A percentile compares a stretch with the other conserved stretches of the same genome.
Conservation (phyloP, 2,797 vertebrate species). For the Furcifer pardalis region DNA sequence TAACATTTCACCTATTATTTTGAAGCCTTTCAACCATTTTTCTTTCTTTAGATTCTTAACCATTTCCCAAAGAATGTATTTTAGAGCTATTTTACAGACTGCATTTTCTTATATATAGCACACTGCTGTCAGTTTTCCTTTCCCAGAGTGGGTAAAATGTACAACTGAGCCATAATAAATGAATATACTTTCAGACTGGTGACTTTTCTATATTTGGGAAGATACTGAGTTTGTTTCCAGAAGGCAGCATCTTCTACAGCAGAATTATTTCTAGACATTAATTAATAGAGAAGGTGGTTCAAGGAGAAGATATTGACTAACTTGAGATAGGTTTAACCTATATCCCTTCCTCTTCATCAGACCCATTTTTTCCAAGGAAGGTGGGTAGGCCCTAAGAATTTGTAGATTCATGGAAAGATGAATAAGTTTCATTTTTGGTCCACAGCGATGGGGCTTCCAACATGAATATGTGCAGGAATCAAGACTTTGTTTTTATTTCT, state of each 20-base stretch:
- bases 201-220: background rate
- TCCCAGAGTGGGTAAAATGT: background rate
- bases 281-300: background rate
- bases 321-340: background rate
- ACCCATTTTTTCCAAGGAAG: background rate
- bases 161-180: background rate
- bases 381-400: no score
- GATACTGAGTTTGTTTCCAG: background rate
- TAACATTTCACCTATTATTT: conserved; percentile 6
- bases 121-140: background rate
- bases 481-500: background rate
- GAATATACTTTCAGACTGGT: background rate
- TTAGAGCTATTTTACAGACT: background rate
- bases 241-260: background rate
- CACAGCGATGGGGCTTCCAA: no score
- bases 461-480: no score
- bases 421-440: no score
- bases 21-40: background rate
- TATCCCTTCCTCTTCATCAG: background rate
- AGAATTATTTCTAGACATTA: background rate
- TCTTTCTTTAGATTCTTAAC: background rate
- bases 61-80: background rate
- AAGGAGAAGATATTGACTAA: background rate
- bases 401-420: no score
- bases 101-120: background rate